Percentiles rank a stretch among this genome's conserved stretches.
Conservation (phyloP, 2,797 vertebrate genomes). For the Clarias pachynema region DNA sequence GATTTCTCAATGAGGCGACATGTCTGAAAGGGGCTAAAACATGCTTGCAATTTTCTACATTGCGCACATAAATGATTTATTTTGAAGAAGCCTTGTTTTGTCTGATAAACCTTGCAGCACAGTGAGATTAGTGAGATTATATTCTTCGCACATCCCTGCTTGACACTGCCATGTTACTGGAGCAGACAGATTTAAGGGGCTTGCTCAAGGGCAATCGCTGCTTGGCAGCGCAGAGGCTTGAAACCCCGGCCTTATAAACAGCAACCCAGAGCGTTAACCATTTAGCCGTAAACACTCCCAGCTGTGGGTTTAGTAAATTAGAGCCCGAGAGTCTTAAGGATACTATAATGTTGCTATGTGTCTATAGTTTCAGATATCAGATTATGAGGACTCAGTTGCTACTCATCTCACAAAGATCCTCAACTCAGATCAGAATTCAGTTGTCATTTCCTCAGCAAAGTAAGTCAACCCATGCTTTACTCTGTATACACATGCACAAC, state of each 20-base stretch:
- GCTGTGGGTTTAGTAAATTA: background rate
- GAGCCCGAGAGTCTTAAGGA: background rate
- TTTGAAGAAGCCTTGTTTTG: background rate
- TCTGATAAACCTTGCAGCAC: no score
- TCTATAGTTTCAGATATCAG: conserved; percentile 85
- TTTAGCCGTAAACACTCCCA: no score
- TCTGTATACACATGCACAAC: background rate
- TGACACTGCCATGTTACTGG: no score
- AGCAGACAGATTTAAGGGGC: no score
- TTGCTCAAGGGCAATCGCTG: no score
- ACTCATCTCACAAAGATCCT: conserved; percentile 96
- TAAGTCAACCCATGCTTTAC: conserved; percentile 69
- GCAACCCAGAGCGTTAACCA: no score
- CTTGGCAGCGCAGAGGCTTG: no score
- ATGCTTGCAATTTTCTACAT: background rate
- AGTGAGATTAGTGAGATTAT: no score
- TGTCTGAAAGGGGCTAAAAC: background rate
- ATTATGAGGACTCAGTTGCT: conserved; percentile 94
- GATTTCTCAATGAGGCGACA: no score
- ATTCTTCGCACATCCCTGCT: no score
- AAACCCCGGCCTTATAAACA: no score
- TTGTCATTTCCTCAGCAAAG: conserved; percentile 96
- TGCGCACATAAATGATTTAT: background rate
- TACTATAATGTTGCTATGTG: background rate
- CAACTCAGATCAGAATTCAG: conserved; percentile 93